Conservation (phyloP, 1,140 invertebrate species). For the Antheraea pernyi region DNA sequence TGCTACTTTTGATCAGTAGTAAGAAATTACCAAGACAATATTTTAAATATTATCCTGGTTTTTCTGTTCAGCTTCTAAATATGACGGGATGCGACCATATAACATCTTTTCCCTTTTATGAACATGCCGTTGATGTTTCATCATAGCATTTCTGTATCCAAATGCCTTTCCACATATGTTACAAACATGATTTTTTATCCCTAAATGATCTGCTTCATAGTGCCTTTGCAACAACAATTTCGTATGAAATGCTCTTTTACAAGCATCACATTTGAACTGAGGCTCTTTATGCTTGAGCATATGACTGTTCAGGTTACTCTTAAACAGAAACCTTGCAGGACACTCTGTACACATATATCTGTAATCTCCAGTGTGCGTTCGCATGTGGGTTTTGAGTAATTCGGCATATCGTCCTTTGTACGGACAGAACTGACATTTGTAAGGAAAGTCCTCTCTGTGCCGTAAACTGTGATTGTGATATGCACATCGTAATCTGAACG, state of each 20-base stretch:
- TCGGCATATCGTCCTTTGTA: constrained; percentile 60
- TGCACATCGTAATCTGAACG: constrained; percentile 60
- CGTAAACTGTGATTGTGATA: constrained; percentile 63
- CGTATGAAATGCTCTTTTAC: constrained; percentile 63
- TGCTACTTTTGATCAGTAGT: no score
- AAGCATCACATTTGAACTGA: constrained; percentile 63
- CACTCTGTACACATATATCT: constrained; percentile 79
- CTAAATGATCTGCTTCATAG: constrained; percentile 74
- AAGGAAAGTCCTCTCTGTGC: constrained; percentile 60
- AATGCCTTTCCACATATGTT: constrained; percentile 77
- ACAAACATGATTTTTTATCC: constrained; percentile 77
- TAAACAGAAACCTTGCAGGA: constrained; percentile 74
- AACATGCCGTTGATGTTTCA: constrained; percentile 75
- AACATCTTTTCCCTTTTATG: constrained; percentile 72
- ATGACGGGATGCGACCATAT: constrained; percentile 55
- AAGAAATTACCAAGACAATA: no score
- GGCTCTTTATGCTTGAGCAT: constrained; percentile 67
- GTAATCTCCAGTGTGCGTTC: constrained; percentile 75
- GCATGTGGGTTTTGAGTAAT: constrained; percentile 73
- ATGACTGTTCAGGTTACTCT: constrained; percentile 77
- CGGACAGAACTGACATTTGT: constrained; percentile 66
- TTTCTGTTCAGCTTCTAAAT: constrained; percentile 43
- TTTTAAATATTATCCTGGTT: not conserved
- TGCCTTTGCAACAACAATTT: constrained; percentile 55
- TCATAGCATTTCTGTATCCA: constrained; percentile 75